Evolutionary conservation across 35 echinoderm and acorn worm genomes (phyloP), one percentile per base, ranked within the genome.

Genomic region (Ophioderma brevispina): DNA sequence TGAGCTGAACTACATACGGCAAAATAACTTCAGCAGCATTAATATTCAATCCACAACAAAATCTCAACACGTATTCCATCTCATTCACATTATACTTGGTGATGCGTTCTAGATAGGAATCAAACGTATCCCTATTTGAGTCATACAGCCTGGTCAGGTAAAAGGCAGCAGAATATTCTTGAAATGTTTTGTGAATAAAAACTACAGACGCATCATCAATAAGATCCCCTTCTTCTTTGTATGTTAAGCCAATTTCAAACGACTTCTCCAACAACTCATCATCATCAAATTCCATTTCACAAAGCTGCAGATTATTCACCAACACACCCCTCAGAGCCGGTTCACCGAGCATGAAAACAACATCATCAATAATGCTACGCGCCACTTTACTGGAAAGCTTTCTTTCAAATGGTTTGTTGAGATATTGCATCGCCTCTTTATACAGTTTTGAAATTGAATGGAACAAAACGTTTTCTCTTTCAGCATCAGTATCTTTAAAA

Each of bases 111-210:
- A 85, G 36, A 14, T 21, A 0, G 2, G 39, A 11, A 0, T 75
- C 19, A 64, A 85, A 85, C 31, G 31, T 35, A 31, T n/a, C 52
- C 5, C 4, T 31, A 59, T 85, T 36, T 0, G 46, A 19, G 11
- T 59, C 34, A 0, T 33, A 1, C 25, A 85, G 21, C 23, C 31
- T 28, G 35, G 15, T 31, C 49, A 85, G 55, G 33, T 85, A 85
- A 1, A 85, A 31, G 33, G 83, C 83, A 31, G 50, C 55, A 59
- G 32, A 85, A n/a, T 85, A 85, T 85, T 85, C 83, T 40, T 85
- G 83, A 37, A 85, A 85, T 13, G 50, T 85, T 17, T 85, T 85
- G 52, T 85, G 83, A 34, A 85, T 32, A 37, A 64, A 85, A 13
- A 17, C 19, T n/a, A 85, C 31, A 34, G 31, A 64, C 17, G 8